These are phyloP conservation scores for Lottia gigantea DNA, from an alignment of 2,888 invertebrate species.

Conservation along the genomic window DNA sequence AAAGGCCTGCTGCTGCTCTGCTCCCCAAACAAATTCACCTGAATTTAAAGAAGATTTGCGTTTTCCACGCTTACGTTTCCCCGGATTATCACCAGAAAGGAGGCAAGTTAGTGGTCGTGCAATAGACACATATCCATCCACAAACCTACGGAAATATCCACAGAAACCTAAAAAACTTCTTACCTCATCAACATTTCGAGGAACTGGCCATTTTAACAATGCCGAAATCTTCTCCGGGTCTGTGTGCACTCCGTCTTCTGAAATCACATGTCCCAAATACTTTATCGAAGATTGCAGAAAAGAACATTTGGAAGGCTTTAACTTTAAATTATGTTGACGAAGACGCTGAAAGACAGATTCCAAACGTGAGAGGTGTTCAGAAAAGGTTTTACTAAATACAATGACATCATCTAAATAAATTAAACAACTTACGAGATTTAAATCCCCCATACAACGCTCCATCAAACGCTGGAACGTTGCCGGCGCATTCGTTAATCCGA, in stretches of 20 bases:
- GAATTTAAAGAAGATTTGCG: neutral
- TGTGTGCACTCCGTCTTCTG: slow-evolving; percentile 30
- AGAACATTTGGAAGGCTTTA: slow-evolving; percentile 38
- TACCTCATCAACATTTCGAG: slow-evolving; percentile 27
- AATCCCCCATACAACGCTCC: slow-evolving; percentile 26
- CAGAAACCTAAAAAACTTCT: slow-evolving; percentile 30
- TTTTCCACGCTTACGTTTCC: neutral
- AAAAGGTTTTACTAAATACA: slow-evolving; percentile 30
- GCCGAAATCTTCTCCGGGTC: slow-evolving; percentile 26
- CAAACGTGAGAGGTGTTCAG: slow-evolving; percentile 30
- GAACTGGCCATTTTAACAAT: slow-evolving; percentile 23
- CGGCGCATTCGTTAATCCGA: slow-evolving; percentile 35
- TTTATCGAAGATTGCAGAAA: slow-evolving; percentile 27
- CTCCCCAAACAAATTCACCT: slow-evolving; percentile 30
- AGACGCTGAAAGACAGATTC: slow-evolving; percentile 29
- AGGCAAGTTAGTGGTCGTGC: slow-evolving; percentile 31
- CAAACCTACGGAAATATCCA: slow-evolving; percentile 34
- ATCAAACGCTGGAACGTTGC: slow-evolving; percentile 32
- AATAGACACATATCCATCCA: slow-evolving; percentile 29
- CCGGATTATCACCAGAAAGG: slow-evolving; percentile 22
- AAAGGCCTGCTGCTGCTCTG: slow-evolving; percentile 29
- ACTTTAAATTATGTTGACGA: slow-evolving; percentile 27
- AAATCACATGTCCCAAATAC: slow-evolving; percentile 34
- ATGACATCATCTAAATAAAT: slow-evolving; percentile 41
- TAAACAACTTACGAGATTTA: slow-evolving; percentile 34